Evolutionary conservation across 2,113 vertebrate species (phyloP).

Genomic region (Alces alces): DNA sequence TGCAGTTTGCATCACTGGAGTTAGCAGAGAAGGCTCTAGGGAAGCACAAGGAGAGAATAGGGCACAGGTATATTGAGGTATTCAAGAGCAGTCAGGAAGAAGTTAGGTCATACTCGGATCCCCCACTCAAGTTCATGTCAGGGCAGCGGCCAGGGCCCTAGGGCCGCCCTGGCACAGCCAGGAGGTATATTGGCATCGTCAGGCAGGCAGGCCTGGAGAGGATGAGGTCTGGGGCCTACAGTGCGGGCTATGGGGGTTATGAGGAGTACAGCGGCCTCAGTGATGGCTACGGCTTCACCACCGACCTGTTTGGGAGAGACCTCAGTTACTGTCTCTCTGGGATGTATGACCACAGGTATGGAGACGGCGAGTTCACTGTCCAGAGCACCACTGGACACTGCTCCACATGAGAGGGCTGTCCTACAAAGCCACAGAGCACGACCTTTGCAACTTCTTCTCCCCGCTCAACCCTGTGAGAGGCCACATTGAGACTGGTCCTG

Average conservation of each 20-base stretch:
- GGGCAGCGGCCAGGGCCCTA: constrained; percentile 65
- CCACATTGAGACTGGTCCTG: constrained; percentile 95
- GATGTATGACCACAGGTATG: constrained; percentile 91
- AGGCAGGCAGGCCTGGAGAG: constrained; percentile 76
- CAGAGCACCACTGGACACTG: constrained; percentile 99
- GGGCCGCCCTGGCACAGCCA: constrained; percentile 61
- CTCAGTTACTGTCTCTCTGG: constrained; percentile 77
- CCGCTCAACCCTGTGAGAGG: constrained; percentile 97
- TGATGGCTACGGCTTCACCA: constrained; percentile 64
- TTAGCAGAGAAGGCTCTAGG: constrained; percentile 71
- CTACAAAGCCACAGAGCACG: constrained; percentile 94
- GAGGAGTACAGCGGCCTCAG: constrained; percentile 69
- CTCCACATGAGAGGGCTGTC: constrained; percentile 97
- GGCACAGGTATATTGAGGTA: constrained; percentile 69
- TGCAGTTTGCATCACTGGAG: constrained; percentile 77
- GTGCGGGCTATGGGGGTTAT: constrained; percentile 61
- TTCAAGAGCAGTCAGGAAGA: constrained; percentile 73
- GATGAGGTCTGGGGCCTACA: constrained; percentile 78
- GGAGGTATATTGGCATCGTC: constrained; percentile 68
- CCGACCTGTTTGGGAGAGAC: constrained; percentile 64
- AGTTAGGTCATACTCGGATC: constrained; percentile 66
- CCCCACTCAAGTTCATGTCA: constrained; percentile 71
- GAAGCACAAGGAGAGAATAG: constrained; percentile 72
- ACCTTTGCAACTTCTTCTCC: constrained; percentile 99
- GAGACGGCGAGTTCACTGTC: constrained; percentile 90